Conservation (phyloP, 2,888 invertebrate genomes). For the Morpho achilles region DNA sequence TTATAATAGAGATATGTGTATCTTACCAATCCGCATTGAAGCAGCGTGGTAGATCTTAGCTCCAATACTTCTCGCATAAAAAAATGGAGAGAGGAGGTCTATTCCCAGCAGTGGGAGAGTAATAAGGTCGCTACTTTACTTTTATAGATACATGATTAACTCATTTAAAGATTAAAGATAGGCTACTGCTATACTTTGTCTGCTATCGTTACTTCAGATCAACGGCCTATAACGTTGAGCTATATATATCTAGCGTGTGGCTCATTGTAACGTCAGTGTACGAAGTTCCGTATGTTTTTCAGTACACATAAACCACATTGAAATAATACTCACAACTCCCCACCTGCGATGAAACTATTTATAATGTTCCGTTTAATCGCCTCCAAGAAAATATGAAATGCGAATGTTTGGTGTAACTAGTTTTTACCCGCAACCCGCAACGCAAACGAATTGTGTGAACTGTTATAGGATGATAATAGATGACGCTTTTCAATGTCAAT, state of each 20-base stretch:
- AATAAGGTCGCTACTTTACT: too few relatives aligned
- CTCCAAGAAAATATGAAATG: background rate
- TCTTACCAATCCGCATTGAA: background rate
- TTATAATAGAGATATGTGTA: too few relatives aligned
- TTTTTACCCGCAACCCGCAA: background rate
- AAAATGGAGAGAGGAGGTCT: too few relatives aligned
- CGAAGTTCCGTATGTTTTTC: conserved; percentile 18
- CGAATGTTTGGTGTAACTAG: background rate
- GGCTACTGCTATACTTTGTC: background rate
- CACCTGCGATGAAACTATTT: conserved; percentile 11
- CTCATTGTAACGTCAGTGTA: conserved; percentile 17
- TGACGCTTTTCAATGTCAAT: too few relatives aligned
- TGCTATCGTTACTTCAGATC: conserved; percentile 16
- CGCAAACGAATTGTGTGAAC: background rate
- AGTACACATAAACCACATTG: conserved; percentile 9
- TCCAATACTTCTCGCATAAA: too few relatives aligned
- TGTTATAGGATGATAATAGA: too few relatives aligned
- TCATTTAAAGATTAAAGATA: too few relatives aligned
- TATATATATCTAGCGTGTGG: conserved; percentile 19
- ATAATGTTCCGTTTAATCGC: background rate
- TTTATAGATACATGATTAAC: too few relatives aligned
- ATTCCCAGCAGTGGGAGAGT: too few relatives aligned
- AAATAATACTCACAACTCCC: conserved; percentile 14
- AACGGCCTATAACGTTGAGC: conserved; percentile 11
- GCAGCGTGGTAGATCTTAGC: too few relatives aligned